A percentile compares a stretch with the other conserved stretches of the same genome.
Conservation (phyloP, 2,113 vertebrate species). For the Chionis minor region DNA sequence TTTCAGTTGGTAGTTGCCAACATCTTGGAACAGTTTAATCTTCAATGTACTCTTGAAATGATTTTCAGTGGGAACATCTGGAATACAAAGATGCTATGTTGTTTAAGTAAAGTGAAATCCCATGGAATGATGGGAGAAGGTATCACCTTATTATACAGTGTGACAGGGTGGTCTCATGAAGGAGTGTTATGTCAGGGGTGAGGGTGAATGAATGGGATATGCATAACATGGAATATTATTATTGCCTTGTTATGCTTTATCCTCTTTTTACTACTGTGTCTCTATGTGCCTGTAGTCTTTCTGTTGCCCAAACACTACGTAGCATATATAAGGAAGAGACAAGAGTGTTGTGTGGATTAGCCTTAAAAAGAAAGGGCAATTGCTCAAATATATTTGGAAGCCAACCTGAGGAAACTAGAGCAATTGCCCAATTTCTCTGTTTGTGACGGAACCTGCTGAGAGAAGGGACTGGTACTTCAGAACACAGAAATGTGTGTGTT, state of each 20-base stretch:
- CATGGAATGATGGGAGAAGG: not conserved
- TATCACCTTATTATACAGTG: not conserved
- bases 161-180: not conserved
- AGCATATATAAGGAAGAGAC: not conserved
- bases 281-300: not conserved
- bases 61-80: slow-evolving; percentile 23
- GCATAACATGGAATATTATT: not conserved
- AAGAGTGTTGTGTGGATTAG: not conserved
- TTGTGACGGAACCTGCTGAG: not conserved
- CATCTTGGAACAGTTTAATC: slow-evolving; percentile 34
- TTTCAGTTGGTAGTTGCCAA: not conserved
- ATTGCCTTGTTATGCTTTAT: not conserved
- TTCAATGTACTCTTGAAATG: not conserved
- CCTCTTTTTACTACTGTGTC: not conserved
- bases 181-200: not conserved
- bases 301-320: not conserved
- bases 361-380: not conserved
- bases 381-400: not conserved
- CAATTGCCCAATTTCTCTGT: not conserved
- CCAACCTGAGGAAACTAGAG: not conserved
- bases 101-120: not conserved
- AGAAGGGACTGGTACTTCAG: not conserved
- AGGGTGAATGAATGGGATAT: not conserved
- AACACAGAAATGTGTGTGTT: not conserved
- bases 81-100: not conserved